A percentile compares a stretch with the other conserved stretches of the same genome.
phyloP scores from a whole-genome alignment of 2,797 vertebrate genomes.

The Coluber constrictor region DNA sequence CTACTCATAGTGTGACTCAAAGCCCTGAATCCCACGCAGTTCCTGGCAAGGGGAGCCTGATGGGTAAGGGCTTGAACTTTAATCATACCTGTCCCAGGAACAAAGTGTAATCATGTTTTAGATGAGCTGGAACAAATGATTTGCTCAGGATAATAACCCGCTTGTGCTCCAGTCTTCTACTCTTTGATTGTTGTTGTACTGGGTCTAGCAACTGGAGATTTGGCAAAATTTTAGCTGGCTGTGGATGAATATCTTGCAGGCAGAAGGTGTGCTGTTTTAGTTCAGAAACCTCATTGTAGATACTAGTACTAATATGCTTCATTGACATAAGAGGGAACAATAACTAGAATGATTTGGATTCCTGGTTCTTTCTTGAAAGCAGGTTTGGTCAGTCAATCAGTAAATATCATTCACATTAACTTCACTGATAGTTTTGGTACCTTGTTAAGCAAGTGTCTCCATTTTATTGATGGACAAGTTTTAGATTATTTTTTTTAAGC shows the following conservation, averaged over 20 bases:
- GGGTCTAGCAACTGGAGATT: not conserved
- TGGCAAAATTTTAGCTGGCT: not conserved
- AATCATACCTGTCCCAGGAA: constrained; percentile 16
- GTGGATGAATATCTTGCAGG: not conserved
- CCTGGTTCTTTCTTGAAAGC: not conserved
- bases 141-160: constrained; percentile 15
- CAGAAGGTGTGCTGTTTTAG: not conserved
- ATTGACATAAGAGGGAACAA: not conserved
- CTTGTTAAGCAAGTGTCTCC: not conserved
- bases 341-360: not conserved
- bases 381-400: not conserved
- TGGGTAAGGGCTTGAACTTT: not conserved
- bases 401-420: not conserved
- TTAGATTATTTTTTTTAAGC: not conserved
- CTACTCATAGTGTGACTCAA: constrained; percentile 35
- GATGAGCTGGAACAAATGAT: constrained; percentile 14
- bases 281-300: not conserved
- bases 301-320: not conserved
- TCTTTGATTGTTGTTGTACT: constrained; percentile 22
- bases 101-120: not conserved
- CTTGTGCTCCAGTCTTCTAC: constrained; percentile 3
- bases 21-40: not conserved
- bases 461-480: not conserved
- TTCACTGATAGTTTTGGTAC: not conserved
- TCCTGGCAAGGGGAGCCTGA: constrained; percentile 26